phyloP scores from a whole-genome alignment of 2,888 invertebrate species.

The Pemphredon lugubris region DNA sequence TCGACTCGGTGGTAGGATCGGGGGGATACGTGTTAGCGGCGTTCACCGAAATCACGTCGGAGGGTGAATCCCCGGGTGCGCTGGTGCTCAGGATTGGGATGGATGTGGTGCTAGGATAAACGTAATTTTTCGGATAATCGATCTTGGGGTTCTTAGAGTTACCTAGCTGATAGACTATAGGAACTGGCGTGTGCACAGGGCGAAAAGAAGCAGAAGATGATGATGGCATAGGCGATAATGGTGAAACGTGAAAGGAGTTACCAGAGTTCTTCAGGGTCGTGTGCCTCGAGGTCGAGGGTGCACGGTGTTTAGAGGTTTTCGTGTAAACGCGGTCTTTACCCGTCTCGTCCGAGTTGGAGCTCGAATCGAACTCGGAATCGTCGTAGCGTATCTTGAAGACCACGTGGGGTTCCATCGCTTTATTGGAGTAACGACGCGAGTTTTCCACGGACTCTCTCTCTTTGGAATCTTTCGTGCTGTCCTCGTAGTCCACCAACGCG shows the following conservation, averaged over 20 bases:
- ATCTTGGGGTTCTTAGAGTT: slow-evolving; percentile 23
- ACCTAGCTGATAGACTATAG: slow-evolving; percentile 57
- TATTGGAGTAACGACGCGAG: slow-evolving; percentile 66
- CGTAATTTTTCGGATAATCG: slow-evolving; percentile 13
- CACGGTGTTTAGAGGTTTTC: slow-evolving; percentile 32
- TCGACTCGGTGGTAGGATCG: background rate
- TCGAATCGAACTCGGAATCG: slow-evolving; percentile 76
- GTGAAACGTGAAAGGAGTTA: slow-evolving; percentile 63
- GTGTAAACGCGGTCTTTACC: slow-evolving; percentile 17
- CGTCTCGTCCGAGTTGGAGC: slow-evolving; percentile 68
- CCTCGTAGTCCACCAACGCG: slow-evolving; percentile 46
- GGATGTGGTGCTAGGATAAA: slow-evolving; percentile 13
- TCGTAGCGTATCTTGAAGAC: slow-evolving; percentile 78
- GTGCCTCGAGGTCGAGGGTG: slow-evolving; percentile 35
- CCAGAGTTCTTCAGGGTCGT: slow-evolving; percentile 38
- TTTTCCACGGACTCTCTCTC: slow-evolving; percentile 41
- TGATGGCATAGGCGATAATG: slow-evolving; percentile 27
- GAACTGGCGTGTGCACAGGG: slow-evolving; percentile 49
- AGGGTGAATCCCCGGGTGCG: background rate
- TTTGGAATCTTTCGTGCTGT: slow-evolving; percentile 25
- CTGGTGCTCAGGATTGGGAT: background rate
- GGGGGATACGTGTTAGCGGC: background rate
- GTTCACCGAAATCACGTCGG: background rate
- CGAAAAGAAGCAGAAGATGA: slow-evolving; percentile 36
- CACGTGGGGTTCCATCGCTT: slow-evolving; percentile 74